A percentile compares a stretch with the other conserved stretches of the same genome.
Conservation (phyloP, 2,113 vertebrate genomes). For the Sula dactylatra region DNA sequence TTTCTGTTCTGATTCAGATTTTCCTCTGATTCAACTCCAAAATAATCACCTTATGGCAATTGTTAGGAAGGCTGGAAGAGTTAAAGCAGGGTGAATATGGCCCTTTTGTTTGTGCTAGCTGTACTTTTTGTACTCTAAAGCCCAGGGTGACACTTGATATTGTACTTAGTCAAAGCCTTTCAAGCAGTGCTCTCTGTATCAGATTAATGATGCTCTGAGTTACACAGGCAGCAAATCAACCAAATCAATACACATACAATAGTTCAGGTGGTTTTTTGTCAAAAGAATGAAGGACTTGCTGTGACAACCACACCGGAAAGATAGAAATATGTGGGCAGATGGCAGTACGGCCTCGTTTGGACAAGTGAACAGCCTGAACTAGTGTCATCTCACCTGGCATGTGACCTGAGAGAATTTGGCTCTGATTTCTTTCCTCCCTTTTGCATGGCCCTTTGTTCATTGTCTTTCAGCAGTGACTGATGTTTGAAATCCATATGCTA, state of each 20-base stretch:
- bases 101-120: slow-evolving; percentile 51
- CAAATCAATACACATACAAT: slow-evolving; percentile 54
- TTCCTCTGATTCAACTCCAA: not conserved
- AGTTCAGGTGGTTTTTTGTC: slow-evolving; percentile 54
- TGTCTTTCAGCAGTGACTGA: slow-evolving; percentile 23
- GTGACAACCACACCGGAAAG: slow-evolving; percentile 56
- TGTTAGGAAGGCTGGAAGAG: not conserved
- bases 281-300: slow-evolving; percentile 66
- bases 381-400: slow-evolving; percentile 58
- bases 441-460: slow-evolving; percentile 48
- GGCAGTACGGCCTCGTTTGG: slow-evolving; percentile 23
- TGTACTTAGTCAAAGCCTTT: slow-evolving; percentile 51
- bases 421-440: slow-evolving; percentile 34
- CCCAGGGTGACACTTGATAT: slow-evolving; percentile 47
- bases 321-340: slow-evolving; percentile 62
- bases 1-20: not conserved
- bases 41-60: not conserved
- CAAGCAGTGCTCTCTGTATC: slow-evolving; percentile 45
- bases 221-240: slow-evolving; percentile 67
- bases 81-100: slow-evolving; percentile 12
- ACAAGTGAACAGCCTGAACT: slow-evolving; percentile 33
- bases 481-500: slow-evolving; percentile 34
- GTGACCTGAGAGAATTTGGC: slow-evolving; percentile 48
- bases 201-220: slow-evolving; percentile 62
- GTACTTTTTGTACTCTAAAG: slow-evolving; percentile 50